Conservation (phyloP, 2,888 invertebrate species). For the Dascillus cervinus region DNA sequence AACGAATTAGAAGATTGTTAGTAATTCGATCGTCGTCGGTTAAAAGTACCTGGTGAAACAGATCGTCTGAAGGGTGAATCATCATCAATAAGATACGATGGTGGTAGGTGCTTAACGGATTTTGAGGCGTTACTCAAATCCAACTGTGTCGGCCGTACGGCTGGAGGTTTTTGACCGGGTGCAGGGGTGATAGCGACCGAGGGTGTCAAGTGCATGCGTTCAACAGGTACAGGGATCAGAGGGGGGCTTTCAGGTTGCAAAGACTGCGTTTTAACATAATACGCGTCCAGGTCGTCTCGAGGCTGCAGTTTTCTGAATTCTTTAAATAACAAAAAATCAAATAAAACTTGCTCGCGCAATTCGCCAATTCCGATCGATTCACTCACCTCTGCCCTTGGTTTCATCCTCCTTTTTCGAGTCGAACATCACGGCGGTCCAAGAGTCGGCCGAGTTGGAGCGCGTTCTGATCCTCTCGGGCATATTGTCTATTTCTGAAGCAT, state of each 20-base stretch:
- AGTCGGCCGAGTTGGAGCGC: constrained; percentile 51
- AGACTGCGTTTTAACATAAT: not conserved
- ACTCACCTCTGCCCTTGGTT: too few species aligned
- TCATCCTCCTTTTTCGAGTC: too few species aligned
- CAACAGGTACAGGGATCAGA: constrained; percentile 45
- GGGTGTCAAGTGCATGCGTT: constrained; percentile 48
- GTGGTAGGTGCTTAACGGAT: constrained; percentile 33
- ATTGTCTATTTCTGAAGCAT: constrained; percentile 31
- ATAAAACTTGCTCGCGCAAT: too few species aligned
- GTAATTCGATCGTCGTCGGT: too few species aligned
- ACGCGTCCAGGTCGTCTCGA: not conserved
- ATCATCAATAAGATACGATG: too few species aligned
- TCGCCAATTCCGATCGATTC: too few species aligned
- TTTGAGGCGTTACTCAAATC: constrained; percentile 36
- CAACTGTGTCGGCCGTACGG: constrained; percentile 35
- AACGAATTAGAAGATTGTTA: too few species aligned
- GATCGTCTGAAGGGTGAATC: constrained; percentile 25
- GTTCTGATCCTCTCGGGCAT: constrained; percentile 40
- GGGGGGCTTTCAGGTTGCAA: constrained; percentile 30
- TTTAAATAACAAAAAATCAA: too few species aligned
- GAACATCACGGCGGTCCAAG: too few species aligned
- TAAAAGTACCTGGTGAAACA: constrained; percentile 32
- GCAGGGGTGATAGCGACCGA: constrained; percentile 37
- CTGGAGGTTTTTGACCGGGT: constrained; percentile 21
- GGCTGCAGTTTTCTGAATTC: too few species aligned